A percentile compares a stretch with the other conserved stretches of the same genome.
Evolutionary conservation across 2,113 vertebrate species (phyloP).

Genomic region (Opisthocomus hoazin): DNA sequence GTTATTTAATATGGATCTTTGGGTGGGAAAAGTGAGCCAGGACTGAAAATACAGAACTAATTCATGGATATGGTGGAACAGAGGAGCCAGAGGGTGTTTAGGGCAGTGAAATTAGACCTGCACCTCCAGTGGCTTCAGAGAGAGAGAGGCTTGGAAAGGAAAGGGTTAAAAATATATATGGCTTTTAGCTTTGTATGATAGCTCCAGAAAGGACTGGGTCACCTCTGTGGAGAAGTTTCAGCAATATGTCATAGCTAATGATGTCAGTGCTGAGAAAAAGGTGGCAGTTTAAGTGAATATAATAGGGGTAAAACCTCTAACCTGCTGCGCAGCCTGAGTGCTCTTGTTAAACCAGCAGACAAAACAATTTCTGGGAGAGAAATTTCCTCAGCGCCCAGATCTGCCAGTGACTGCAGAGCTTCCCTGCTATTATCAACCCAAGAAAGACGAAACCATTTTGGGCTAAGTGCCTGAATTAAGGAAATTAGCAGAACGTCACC

Average conservation of each 20-base stretch:
- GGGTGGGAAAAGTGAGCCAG: neutral
- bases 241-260: constrained; percentile 29
- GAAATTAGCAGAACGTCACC: neutral
- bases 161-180: neutral
- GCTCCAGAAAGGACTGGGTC: constrained; percentile 2
- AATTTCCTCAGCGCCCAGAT: neutral
- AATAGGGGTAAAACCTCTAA: constrained; percentile 37
- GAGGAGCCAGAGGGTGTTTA: neutral
- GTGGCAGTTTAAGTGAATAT: constrained; percentile 29
- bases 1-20: neutral
- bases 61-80: neutral
- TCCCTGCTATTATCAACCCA: neutral
- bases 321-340: constrained; percentile 11
- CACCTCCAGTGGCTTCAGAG: neutral
- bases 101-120: neutral
- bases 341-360: neutral
- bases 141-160: neutral
- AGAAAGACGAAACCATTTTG: neutral
- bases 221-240: constrained; percentile 32
- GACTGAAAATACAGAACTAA: neutral
- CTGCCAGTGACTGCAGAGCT: neutral
- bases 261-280: constrained; percentile 22
- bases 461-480: neutral
- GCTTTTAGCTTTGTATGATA: neutral
- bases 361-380: constrained; percentile 6